A percentile compares a stretch with the other conserved stretches of the same genome.
Conservation (phyloP, 2,113 vertebrate genomes). For the Pseudorectes ferrugineus region DNA sequence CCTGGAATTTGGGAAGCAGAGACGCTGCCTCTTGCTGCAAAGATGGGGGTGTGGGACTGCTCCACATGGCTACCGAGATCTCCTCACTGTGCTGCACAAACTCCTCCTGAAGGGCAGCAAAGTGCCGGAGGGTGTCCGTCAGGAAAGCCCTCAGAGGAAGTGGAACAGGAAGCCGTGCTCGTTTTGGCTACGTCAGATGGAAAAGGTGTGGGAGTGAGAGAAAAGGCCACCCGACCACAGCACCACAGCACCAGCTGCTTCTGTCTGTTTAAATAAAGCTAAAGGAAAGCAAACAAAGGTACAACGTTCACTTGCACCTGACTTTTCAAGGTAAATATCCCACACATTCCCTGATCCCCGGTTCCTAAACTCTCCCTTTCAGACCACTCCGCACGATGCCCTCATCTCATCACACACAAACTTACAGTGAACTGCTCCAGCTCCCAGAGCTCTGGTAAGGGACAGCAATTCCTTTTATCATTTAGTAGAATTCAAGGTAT, state of each 20-base stretch:
- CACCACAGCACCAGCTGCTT: neutral
- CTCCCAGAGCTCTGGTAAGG: neutral
- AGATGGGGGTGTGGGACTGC: neutral
- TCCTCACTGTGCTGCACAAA: neutral
- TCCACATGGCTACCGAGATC: neutral
- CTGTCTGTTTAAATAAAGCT: neutral
- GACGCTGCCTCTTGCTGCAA: neutral
- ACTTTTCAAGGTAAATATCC: neutral
- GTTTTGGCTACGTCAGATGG: neutral
- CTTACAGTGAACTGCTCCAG: neutral
- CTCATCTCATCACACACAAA: accelerated
- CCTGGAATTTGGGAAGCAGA: slow-evolving; percentile 34
- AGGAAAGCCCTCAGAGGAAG: neutral
- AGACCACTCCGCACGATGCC: accelerated
- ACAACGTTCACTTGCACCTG: neutral
- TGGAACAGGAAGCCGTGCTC: accelerated
- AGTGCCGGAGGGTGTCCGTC: neutral
- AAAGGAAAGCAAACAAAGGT: neutral
- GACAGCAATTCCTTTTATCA: neutral
- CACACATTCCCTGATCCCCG: accelerated
- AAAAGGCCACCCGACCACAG: neutral
- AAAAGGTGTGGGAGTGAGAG: neutral
- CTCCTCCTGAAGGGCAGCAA: neutral
- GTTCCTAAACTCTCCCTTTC: neutral
- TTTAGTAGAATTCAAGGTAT: neutral